Evolutionary conservation across 1,140 invertebrate genomes (phyloP).

Genomic region (Sycophaga agraensis): DNA sequence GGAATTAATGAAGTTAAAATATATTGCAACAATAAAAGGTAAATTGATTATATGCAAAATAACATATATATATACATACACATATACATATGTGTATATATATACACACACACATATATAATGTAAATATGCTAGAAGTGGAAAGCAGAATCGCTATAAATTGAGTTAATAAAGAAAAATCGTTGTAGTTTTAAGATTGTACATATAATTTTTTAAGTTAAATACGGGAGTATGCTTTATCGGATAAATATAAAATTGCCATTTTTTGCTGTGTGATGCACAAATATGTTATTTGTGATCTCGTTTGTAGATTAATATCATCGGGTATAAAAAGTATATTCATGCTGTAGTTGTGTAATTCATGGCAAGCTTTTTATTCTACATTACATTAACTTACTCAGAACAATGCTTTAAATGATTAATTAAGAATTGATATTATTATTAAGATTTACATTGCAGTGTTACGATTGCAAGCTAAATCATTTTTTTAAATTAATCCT

Average conservation of each 20-base stretch:
- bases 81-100: constrained; percentile 29
- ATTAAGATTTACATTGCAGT: constrained; percentile 7
- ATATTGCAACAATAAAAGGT: no score
- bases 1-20: constrained; percentile 3
- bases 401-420: background rate
- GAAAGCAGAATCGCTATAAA: no score
- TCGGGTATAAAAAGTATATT: constrained; percentile 9
- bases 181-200: constrained; percentile 20
- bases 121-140: constrained; percentile 12
- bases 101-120: background rate
- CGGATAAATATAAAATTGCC: constrained; percentile 12
- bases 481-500: constrained; percentile 1
- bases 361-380: background rate
- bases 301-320: constrained; percentile 19
- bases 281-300: constrained; percentile 27
- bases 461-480: background rate
- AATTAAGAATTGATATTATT: background rate
- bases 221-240: constrained; percentile 12
- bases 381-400: background rate
- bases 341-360: constrained; percentile 2
- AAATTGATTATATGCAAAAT: background rate
- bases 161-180: constrained; percentile 3
- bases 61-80: constrained; percentile 11
- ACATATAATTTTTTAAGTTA: constrained; percentile 24
- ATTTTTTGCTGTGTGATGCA: constrained; percentile 27